Evolutionary conservation across 2,113 vertebrate species (phyloP), one percentile per base, ranked within the genome.

Genomic region (Heterochromis multidens): DNA sequence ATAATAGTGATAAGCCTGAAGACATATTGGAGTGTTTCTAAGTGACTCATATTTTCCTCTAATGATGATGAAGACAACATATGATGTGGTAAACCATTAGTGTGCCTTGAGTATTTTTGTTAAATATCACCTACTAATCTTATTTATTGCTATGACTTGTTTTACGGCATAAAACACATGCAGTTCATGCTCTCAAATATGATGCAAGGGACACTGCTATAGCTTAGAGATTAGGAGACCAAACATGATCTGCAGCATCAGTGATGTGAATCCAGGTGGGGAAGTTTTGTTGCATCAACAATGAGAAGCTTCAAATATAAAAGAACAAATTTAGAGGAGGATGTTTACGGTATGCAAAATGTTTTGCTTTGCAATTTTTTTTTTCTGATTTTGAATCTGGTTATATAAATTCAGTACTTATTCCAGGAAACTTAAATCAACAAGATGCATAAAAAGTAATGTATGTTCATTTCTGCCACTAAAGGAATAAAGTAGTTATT

Each of bases 21-120:
- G 88, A 63, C 33, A 43, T 78, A 63, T 88, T 81, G 46, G 33
- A 86, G 54, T 25, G 29, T 77, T 79, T 77, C 57, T 63, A 62
- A 82, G 76, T 91, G 56, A 84, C 58, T 89, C 49, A 82, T 61
- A 80, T 88, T 86, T 87, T 59, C 78, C 76, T 82, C 57, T 83
- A 88, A 90, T 89, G 81, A 86, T 76, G 70, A 88, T 65, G 63
- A 56, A 81, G 70, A 83, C 70, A 78, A 70, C 63, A 58, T 82
- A 56, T 82, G 67, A 89, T 52, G 63, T 80, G n/a, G 46, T 82
- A 63, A 82, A 77, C 74, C 81, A 63, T 65, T 67, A 77, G 27
- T 43, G 52, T 62, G 37, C 43, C n/a, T 25, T 25, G 10, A 59
- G 25, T 59, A 27, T 79, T 31, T 60, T 84, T 31, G 21, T 31